phyloP scores from a whole-genome alignment of 1,140 invertebrate species.

The Ceratoteleas bidentatus region DNA sequence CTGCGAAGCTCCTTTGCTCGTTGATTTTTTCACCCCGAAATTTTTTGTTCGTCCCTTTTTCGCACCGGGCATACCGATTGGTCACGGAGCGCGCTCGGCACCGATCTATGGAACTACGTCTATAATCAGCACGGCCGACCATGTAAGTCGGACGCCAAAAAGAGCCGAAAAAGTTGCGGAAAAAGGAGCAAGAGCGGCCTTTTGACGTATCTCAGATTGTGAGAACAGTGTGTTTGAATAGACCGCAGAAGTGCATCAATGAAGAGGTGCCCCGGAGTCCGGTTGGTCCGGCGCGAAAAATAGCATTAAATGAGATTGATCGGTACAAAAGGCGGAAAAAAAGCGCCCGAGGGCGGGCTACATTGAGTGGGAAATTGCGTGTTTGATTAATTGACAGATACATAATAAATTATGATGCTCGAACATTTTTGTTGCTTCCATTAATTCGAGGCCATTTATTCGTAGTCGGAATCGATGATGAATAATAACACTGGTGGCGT shows the following conservation, averaged over 20 bases:
- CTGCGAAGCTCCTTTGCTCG: conserved; percentile 45
- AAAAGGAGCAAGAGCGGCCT: conserved; percentile 1
- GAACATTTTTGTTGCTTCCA: no score
- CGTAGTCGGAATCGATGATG: no score
- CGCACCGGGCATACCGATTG: conserved; percentile 46
- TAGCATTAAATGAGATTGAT: conserved; percentile 40
- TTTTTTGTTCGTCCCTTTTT: conserved; percentile 14
- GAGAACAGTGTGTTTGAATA: conserved; percentile 32
- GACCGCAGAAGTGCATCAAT: conserved; percentile 23
- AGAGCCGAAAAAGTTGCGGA: conserved; percentile 20
- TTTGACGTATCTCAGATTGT: conserved; percentile 30
- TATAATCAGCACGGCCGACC: conserved; percentile 62
- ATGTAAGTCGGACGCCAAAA: conserved; percentile 29
- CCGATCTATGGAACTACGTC: conserved; percentile 59
- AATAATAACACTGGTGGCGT: no score
- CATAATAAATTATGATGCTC: conserved; percentile 1
- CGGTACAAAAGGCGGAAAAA: conserved; percentile 11
- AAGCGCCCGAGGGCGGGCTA: background rate
- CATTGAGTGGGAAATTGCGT: conserved; percentile 21
- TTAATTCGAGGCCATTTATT: no score
- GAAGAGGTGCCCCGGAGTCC: background rate
- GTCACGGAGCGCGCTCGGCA: conserved; percentile 52
- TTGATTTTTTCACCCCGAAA: conserved; percentile 41
- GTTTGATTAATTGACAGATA: conserved; percentile 42
- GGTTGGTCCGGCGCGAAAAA: conserved; percentile 27